A percentile compares a stretch with the other conserved stretches of the same genome.
Conservation (phyloP, 2,888 invertebrate species). For the Villa cingulata region DNA sequence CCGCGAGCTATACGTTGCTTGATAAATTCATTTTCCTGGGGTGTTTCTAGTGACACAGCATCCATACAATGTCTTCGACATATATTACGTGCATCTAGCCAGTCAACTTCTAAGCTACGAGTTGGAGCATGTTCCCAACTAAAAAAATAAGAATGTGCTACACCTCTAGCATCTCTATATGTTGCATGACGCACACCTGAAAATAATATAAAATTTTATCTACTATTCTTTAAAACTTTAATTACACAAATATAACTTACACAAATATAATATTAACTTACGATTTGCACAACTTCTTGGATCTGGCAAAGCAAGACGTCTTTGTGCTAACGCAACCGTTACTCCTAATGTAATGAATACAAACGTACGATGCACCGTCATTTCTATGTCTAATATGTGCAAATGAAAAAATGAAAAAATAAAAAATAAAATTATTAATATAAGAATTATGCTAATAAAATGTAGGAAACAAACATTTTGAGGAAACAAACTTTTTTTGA, state of each 20-base stretch:
- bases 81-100: slow-evolving; percentile 82
- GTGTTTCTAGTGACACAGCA: slow-evolving; percentile 78
- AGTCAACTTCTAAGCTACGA: slow-evolving; percentile 70
- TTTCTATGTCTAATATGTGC: too few species aligned
- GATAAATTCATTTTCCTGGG: slow-evolving; percentile 79
- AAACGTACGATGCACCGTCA: slow-evolving; percentile 28
- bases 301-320: slow-evolving; percentile 74
- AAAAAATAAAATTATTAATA: too few species aligned
- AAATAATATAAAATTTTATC: slow-evolving; percentile 12
- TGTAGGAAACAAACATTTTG: too few species aligned
- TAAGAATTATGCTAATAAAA: too few species aligned
- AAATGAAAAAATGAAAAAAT: too few species aligned
- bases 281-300: slow-evolving; percentile 80
- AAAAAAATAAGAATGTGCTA: slow-evolving; percentile 86
- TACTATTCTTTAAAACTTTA: slow-evolving; percentile 2
- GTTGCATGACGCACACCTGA: slow-evolving; percentile 76
- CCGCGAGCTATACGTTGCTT: slow-evolving; percentile 75
- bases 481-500: too few species aligned
- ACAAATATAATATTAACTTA: slow-evolving; percentile 37
- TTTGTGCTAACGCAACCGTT: slow-evolving; percentile 57
- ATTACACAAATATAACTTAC: neutral
- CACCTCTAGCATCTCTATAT: slow-evolving; percentile 76
- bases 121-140: slow-evolving; percentile 82
- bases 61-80: slow-evolving; percentile 90
- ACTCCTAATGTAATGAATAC: slow-evolving; percentile 53